These are phyloP conservation scores for Drosophila mauritiana DNA, from an alignment of 1,140 invertebrate genomes.

Conservation along the genomic window DNA sequence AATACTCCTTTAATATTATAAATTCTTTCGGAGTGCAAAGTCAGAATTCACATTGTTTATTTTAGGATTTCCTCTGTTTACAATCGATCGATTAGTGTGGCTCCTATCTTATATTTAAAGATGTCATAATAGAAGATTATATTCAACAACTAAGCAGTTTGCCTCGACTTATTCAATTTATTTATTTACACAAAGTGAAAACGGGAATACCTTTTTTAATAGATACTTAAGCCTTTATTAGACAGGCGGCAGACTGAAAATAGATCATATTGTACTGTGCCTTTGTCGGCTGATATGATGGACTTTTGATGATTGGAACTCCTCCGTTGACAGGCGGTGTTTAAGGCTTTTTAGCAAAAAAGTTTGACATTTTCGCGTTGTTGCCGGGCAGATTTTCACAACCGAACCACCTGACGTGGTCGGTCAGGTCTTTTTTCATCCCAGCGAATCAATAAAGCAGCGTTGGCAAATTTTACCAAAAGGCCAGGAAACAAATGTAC, in stretches of 20 bases:
- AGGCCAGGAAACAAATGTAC: slow-evolving; percentile 8
- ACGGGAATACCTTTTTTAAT: background rate
- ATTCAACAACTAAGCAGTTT: background rate
- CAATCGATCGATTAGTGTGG: slow-evolving; percentile 1
- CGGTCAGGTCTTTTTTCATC: background rate
- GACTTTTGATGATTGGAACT: slow-evolving; percentile 5
- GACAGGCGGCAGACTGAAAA: slow-evolving; percentile 12
- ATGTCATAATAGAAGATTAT: slow-evolving; percentile 5
- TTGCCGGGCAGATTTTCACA: slow-evolving; percentile 28
- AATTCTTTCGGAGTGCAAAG: too few relatives aligned
- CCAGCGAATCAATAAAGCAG: slow-evolving; percentile 10
- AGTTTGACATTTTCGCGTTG: background rate
- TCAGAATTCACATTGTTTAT: background rate
- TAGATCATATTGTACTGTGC: slow-evolving; percentile 3
- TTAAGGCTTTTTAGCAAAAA: slow-evolving; percentile 3
- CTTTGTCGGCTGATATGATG: slow-evolving; percentile 34
- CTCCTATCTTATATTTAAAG: background rate
- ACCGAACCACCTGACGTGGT: slow-evolving; percentile 7
- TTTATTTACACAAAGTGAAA: background rate
- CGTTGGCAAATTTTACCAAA: slow-evolving; percentile 21
- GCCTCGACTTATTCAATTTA: background rate
- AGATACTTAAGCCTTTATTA: slow-evolving; percentile 29
- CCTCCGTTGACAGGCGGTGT: slow-evolving; percentile 20
- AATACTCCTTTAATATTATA: background rate
- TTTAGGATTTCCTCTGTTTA: background rate